Percentiles rank a stretch among this genome's conserved stretches.
Conservation (phyloP, 1,140 invertebrate species). For the Lerema accius region DNA sequence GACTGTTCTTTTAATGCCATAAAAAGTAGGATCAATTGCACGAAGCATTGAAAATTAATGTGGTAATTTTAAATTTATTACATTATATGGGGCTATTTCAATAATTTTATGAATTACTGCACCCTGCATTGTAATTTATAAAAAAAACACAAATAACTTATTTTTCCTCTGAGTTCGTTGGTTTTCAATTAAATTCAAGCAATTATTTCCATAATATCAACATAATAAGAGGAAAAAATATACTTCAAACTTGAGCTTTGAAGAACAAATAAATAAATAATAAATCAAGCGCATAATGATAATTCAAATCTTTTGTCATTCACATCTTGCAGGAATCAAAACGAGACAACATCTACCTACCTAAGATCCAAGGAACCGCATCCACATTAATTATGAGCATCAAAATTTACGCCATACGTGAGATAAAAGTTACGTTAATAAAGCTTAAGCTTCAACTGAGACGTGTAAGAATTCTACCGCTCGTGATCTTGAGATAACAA, state of each 20-base stretch:
- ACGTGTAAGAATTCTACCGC: slow-evolving; percentile 63
- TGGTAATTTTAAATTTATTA: neutral
- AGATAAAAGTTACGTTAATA: slow-evolving; percentile 47
- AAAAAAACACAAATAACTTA: too few relatives aligned
- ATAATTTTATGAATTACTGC: too few relatives aligned
- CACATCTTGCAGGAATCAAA: slow-evolving; percentile 7
- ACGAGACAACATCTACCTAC: slow-evolving; percentile 19
- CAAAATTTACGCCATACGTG: slow-evolving; percentile 39
- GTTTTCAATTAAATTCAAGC: too few relatives aligned
- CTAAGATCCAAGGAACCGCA: slow-evolving; percentile 43
- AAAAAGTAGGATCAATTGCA: neutral
- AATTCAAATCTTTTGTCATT: slow-evolving; percentile 3
- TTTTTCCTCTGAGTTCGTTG: too few relatives aligned
- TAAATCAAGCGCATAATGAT: too few relatives aligned
- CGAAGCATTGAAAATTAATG: too few relatives aligned
- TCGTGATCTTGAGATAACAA: slow-evolving; percentile 69
- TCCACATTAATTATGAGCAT: slow-evolving; percentile 33
- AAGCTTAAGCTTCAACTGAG: slow-evolving; percentile 52
- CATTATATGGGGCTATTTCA: too few relatives aligned
- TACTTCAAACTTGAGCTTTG: too few relatives aligned
- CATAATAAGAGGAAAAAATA: too few relatives aligned
- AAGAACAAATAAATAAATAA: too few relatives aligned
- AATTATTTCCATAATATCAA: too few relatives aligned
- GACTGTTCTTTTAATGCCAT: slow-evolving; percentile 7
- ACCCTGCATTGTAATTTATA: too few relatives aligned